Conservation (phyloP, 2,113 vertebrate genomes). For the Chinchilla lanigera region DNA sequence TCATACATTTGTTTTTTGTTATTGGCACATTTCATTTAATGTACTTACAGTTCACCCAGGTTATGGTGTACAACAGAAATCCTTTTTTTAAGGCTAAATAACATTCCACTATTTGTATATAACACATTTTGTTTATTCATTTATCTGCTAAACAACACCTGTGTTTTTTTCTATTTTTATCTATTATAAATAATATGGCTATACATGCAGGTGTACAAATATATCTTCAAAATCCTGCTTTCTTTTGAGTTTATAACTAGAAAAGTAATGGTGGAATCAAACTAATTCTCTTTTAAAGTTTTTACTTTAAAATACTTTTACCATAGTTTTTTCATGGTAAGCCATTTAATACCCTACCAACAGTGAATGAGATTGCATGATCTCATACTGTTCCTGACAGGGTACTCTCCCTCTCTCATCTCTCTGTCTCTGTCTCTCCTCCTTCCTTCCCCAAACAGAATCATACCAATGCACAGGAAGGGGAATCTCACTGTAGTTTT, state of each 20-base stretch:
- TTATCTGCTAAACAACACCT: not conserved
- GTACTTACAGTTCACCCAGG: not conserved
- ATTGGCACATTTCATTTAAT: not conserved
- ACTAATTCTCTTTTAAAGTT: not conserved
- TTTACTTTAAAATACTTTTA: too few species aligned
- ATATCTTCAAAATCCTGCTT: not conserved
- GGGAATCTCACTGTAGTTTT: not conserved
- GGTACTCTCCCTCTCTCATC: not conserved
- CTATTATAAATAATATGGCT: not conserved
- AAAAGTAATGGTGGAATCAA: not conserved
- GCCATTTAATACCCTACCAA: not conserved
- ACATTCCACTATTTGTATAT: not conserved
- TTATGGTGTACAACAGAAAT: not conserved
- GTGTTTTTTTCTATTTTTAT: not conserved
- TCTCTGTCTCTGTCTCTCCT: not conserved
- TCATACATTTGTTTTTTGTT: not conserved
- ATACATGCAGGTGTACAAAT: not conserved
- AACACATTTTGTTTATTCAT: not conserved
- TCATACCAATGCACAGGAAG: not conserved
- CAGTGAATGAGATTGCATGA: not conserved
- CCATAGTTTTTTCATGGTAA: not conserved
- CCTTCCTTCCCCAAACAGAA: not conserved
- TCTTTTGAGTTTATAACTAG: not conserved
- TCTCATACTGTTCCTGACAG: not conserved
- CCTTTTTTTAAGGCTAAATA: not conserved